Percentiles rank a stretch among this genome's conserved stretches.
Conservation (phyloP, 2,888 invertebrate genomes). For the Myopa testacea region DNA sequence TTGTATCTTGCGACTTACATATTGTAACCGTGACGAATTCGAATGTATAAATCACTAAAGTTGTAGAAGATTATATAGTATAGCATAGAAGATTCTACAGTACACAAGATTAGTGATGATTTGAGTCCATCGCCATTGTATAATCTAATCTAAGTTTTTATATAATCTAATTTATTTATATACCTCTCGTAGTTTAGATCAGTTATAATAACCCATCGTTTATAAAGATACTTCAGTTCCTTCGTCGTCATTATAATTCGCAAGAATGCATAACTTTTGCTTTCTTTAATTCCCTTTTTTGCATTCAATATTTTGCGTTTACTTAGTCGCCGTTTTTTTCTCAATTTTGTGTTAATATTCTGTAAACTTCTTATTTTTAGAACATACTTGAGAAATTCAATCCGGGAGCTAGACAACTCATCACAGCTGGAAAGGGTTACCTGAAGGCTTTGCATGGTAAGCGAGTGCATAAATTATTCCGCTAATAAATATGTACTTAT, state of each 20-base stretch:
- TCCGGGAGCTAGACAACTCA: slow-evolving; percentile 92
- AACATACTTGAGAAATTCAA: slow-evolving; percentile 97
- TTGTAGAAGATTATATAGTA: too few species aligned
- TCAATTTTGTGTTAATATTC: neutral
- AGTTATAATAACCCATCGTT: too few species aligned
- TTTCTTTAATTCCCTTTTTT: neutral
- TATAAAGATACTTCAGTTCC: too few species aligned
- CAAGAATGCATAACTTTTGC: neutral
- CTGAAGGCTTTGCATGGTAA: slow-evolving; percentile 94
- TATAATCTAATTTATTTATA: too few species aligned
- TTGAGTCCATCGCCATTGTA: too few species aligned
- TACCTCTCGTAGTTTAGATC: too few species aligned
- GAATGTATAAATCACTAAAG: too few species aligned
- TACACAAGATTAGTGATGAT: too few species aligned
- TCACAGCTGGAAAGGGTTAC: slow-evolving; percentile 93
- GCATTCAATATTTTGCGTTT: neutral
- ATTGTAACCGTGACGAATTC: too few species aligned
- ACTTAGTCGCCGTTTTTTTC: neutral
- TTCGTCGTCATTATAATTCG: neutral
- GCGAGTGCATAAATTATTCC: slow-evolving; percentile 55
- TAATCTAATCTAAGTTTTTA: too few species aligned
- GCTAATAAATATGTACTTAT: neutral
- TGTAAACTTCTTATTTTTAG: slow-evolving; percentile 69
- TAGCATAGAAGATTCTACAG: too few species aligned
- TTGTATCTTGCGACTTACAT: too few species aligned